A percentile compares a stretch with the other conserved stretches of the same genome.
phyloP scores from a whole-genome alignment of 2,113 vertebrate genomes.

The Poeciliopsis turrubarensis region DNA sequence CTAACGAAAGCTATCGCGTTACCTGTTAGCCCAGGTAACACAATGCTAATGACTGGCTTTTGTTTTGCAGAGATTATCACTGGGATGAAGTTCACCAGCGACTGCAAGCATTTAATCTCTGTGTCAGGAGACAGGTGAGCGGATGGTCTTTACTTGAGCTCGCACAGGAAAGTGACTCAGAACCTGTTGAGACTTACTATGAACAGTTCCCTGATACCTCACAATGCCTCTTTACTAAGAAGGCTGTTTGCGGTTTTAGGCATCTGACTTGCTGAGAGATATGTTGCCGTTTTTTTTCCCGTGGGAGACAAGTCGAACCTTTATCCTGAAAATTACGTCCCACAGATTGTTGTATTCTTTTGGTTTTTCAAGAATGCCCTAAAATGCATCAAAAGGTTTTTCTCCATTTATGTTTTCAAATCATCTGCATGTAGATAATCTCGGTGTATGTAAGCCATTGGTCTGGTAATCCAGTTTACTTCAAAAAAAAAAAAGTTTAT shows the following conservation, averaged over 20 bases:
- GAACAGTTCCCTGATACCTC: neutral
- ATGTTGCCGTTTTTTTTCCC: neutral
- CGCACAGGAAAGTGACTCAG: neutral
- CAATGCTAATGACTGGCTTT: neutral
- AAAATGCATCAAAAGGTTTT: neutral
- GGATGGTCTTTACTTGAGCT: neutral
- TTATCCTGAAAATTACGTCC: neutral
- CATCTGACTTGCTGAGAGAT: neutral
- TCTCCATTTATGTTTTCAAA: neutral
- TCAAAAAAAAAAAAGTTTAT: neutral
- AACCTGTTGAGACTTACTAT: neutral
- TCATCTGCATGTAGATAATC: no score
- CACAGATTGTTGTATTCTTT: neutral
- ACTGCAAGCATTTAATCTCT: conserved; percentile 94
- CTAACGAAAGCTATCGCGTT: no score
- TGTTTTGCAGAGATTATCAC: conserved; percentile 90
- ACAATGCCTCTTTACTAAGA: neutral
- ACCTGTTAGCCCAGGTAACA: neutral
- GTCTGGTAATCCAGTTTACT: neutral
- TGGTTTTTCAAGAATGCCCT: neutral
- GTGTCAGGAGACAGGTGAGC: conserved; percentile 97
- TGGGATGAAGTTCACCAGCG: conserved; percentile 94
- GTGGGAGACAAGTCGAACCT: neutral
- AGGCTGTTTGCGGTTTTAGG: no score
- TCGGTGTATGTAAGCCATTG: neutral